Base-by-base conservation (phyloP, 2,888 invertebrate genomes). In the Siphonodentalium dalli region DNA sequence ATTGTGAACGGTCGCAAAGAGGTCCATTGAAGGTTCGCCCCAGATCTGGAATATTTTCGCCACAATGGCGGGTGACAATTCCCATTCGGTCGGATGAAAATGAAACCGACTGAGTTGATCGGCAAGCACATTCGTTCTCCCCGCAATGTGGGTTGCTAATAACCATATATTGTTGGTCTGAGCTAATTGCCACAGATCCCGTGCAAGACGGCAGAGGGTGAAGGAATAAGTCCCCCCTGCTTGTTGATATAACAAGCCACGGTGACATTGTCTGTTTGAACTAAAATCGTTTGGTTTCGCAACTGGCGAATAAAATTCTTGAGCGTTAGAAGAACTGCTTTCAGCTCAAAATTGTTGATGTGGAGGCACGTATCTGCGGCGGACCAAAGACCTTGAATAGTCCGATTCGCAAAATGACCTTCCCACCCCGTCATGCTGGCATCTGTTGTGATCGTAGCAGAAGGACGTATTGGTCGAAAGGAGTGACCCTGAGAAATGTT, bases 341-440 rank as follows among this genome's bases (percentile, higher is more conserved):
- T 35, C 45, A 45, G 13, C 1, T 24, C 45, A 15, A 45, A 31
- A n/a, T 21, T 24, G 13, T 37, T 45, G 2, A 45, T 45, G 35
- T 45, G 37, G 9, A 18, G 26, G 18, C 15, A 15, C 28, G 8
- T 27, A 15, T n/a, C 20, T 5, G 4, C 15, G 8, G 23, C 13
- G 7, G 26, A 20, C 43, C 43, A 42, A n/a, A 15, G 15, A 20
- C 27, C 43, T 6, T 42, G 43, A 27, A 42, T 31, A 24, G 20
- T 20, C n/a, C 13, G 15, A 7, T 20, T 26, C 18, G 13, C 7
- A 13, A 45, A 20, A 8, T 45, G 45, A 13, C 7, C 45, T 31
- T 35, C 45, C 34, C 45, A 45, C 4, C 35, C 45, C 20, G n/a
- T 6, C 2, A 42, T n/a, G n/a, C 29, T 29, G 13, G 43, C 26